A percentile compares a stretch with the other conserved stretches of the same genome.
Conservation (phyloP, 2,797 vertebrate genomes). For the Poecile montanus region DNA sequence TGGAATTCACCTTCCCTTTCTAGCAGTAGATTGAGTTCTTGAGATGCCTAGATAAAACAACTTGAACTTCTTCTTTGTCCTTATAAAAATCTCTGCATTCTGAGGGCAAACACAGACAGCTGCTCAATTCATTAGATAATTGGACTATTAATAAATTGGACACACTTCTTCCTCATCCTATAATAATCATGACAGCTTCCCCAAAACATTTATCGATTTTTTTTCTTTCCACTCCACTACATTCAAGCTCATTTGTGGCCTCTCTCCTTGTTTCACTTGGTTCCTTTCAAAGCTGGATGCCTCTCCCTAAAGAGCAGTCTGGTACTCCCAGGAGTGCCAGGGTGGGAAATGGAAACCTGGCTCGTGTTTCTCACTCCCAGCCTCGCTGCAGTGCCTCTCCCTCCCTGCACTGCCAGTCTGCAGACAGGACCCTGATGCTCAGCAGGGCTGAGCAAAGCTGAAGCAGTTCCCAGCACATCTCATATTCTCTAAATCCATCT, state of each 20-base stretch:
- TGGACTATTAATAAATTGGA: neutral
- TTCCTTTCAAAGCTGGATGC: neutral
- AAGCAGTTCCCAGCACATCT: neutral
- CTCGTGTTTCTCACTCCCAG: neutral
- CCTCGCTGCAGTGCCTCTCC: neutral
- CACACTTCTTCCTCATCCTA: neutral
- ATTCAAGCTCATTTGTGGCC: neutral
- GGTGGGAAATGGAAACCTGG: neutral
- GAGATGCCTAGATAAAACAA: neutral
- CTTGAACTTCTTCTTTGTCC: neutral
- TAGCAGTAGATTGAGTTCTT: neutral
- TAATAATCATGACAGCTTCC: neutral
- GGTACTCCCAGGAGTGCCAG: neutral
- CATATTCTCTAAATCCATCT: neutral
- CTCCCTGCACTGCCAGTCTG: neutral
- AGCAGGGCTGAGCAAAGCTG: neutral
- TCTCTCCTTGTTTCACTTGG: neutral
- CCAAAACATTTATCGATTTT: neutral
- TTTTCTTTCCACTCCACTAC: neutral
- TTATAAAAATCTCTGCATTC: neutral
- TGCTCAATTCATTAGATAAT: neutral
- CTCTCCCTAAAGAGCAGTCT: neutral
- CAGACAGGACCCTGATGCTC: neutral
- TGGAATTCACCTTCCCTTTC: neutral
- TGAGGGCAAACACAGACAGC: neutral